Percentiles rank a stretch among this genome's conserved stretches.
Conservation (phyloP, 2,888 invertebrate genomes). For the Eugnorisma glareosa region DNA sequence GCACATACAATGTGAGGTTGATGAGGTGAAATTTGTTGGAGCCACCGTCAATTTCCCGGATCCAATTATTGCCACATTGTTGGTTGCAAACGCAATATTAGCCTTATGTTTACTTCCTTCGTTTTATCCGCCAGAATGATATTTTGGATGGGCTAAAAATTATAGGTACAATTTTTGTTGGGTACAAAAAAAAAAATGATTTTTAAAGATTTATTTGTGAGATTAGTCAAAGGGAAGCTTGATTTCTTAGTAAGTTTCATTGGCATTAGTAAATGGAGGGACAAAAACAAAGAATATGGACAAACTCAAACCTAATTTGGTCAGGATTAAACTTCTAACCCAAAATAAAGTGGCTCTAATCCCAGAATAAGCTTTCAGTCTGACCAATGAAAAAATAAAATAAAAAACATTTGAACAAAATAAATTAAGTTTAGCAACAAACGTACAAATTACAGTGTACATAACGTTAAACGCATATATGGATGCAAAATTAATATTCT, state of each 20-base stretch:
- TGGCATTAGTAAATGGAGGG: not conserved
- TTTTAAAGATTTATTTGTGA: not conserved
- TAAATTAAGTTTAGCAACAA: not conserved
- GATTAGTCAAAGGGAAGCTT: not conserved
- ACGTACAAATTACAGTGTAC: slow-evolving; percentile 2
- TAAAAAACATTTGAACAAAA: not conserved
- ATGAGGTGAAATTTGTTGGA: slow-evolving; percentile 72
- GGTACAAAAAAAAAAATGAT: not conserved
- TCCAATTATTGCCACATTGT: slow-evolving; percentile 76
- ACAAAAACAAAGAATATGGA: not conserved
- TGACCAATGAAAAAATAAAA: not conserved
- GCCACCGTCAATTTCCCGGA: slow-evolving; percentile 71
- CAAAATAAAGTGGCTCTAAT: not conserved
- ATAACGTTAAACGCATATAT: slow-evolving; percentile 8
- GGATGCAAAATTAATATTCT: slow-evolving; percentile 35
- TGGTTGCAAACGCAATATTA: slow-evolving; percentile 66
- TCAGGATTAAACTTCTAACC: not conserved
- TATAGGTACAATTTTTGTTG: not conserved
- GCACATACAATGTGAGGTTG: slow-evolving; percentile 66
- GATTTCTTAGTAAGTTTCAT: not conserved
- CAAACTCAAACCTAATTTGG: not conserved
- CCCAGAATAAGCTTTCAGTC: not conserved
- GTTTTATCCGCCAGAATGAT: slow-evolving; percentile 45
- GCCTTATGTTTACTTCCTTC: slow-evolving; percentile 53
- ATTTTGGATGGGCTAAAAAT: slow-evolving; percentile 28